Evolutionary conservation across 2,888 invertebrate species (phyloP).

Genomic region (Colostygia pectinataria): DNA sequence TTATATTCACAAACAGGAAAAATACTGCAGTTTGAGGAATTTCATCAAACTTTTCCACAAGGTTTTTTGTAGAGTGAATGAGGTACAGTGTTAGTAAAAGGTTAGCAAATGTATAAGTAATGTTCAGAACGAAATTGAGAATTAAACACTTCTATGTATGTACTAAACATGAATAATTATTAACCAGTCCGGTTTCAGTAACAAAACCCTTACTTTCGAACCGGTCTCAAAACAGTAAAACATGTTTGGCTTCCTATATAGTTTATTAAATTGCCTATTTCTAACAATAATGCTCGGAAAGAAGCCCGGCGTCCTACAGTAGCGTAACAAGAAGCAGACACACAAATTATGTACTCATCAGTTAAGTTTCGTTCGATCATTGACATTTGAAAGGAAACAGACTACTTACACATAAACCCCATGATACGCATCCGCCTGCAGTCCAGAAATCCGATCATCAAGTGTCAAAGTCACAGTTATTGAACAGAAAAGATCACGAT

Average conservation of each 20-base stretch:
- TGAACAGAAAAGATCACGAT: conserved; percentile 25
- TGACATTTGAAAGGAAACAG: conserved; percentile 18
- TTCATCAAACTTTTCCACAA: not conserved
- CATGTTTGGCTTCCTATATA: conserved; percentile 27
- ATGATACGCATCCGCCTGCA: conserved; percentile 31
- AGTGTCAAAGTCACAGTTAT: conserved; percentile 42
- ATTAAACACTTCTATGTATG: conserved; percentile 9
- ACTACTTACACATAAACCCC: conserved; percentile 41
- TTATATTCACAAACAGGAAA: conserved; percentile 3
- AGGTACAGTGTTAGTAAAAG: not conserved
- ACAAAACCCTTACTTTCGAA: conserved; percentile 73
- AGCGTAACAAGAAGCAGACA: not conserved
- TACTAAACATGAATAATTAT: conserved; percentile 44
- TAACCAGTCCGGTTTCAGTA: conserved; percentile 64
- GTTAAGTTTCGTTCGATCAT: conserved; percentile 22
- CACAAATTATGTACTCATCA: conserved; percentile 5
- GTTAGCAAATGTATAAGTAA: not conserved
- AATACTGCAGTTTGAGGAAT: not conserved
- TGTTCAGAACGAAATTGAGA: not conserved
- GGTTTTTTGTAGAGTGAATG: not conserved
- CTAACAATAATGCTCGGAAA: not conserved
- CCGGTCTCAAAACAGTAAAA: conserved; percentile 58
- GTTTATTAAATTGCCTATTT: conserved; percentile 9
- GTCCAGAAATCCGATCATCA: conserved; percentile 41
- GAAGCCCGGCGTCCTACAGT: not conserved